Evolutionary conservation across 2,888 invertebrate species (phyloP), one percentile per base, ranked within the genome.

Genomic region (Caenorhabditis sulstoni): DNA sequence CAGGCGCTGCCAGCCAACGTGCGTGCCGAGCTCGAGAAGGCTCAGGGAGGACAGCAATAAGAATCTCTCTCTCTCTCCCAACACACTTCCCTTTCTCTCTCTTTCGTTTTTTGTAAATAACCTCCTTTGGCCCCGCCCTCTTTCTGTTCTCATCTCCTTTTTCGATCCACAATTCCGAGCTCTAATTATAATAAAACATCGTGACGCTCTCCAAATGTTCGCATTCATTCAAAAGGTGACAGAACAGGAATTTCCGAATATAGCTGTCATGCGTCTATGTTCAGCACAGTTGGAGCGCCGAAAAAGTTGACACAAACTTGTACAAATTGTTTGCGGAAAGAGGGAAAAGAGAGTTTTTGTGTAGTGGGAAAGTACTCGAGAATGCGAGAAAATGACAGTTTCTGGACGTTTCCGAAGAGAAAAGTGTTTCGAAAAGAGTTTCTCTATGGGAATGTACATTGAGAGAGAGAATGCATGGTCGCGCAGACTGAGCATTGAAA

Each of bases 21-120:
- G 58, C 78, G 84, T 39, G 57, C 81, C 23, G 88, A 88, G 76
- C 86, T 88, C 79, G 85, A 88, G 67, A 59, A 62, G 58, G 84
- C 87, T 66, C 79, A 79, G 53, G 52, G 44, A 67, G 78, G 77
- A 77, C 68, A 70, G 29, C 41, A 41, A 78, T 62, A 71, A 65
- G 22, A n/a, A n/a, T n/a, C n/a, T n/a, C n/a, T n/a, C n/a, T n/a
- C n/a, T n/a, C 29, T 29, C 7, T 29, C 29, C 29, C 29, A 7
- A 29, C 29, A 29, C 61, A 49, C 57, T 41, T 20, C 22, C 59
- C 23, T 18, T 57, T 18, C 39, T 9, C 41, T 35, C 41, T 18
- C 37, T 20, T 55, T 49, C 18, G n/a, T 9, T 68, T 61, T 62
- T 70, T 71, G 71, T 71, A 71, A 71, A 71, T 71, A 71, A 57